Percentiles rank a stretch among this genome's conserved stretches.
Conservation (phyloP, 2,797 vertebrate species). For the Coilia nasus region DNA sequence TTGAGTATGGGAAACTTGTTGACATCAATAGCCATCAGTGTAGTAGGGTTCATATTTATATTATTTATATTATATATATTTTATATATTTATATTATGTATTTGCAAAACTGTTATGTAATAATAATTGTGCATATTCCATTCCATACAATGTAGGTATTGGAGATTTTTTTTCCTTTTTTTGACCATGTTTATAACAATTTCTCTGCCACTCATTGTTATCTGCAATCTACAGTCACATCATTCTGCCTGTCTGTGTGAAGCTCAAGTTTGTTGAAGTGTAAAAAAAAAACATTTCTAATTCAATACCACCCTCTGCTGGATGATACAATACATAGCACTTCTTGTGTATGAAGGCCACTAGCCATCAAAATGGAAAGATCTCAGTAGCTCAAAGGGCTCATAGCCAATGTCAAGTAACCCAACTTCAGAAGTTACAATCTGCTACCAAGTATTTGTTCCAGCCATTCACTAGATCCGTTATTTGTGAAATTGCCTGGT, state of each 20-base stretch:
- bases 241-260: background rate
- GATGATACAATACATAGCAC: constrained; percentile 1
- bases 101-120: no score
- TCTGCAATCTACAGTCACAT: background rate
- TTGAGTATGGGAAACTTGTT: background rate
- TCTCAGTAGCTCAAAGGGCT: no score
- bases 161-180: no score
- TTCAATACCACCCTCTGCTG: constrained; percentile 52
- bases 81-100: background rate
- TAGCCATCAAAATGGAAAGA: background rate
- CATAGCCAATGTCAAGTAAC: no score
- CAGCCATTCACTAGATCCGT: no score
- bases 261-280: background rate
- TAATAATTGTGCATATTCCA: no score
- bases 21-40: background rate
- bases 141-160: no score
- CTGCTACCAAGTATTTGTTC: no score
- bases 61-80: background rate
- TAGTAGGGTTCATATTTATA: background rate
- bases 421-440: no score
- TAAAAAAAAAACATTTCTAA: constrained; percentile 20
- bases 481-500: no score
- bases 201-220: background rate
- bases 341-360: background rate
- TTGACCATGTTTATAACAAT: background rate